Base-by-base conservation (phyloP, 2,888 invertebrate species). In the Noctua janthe region DNA sequence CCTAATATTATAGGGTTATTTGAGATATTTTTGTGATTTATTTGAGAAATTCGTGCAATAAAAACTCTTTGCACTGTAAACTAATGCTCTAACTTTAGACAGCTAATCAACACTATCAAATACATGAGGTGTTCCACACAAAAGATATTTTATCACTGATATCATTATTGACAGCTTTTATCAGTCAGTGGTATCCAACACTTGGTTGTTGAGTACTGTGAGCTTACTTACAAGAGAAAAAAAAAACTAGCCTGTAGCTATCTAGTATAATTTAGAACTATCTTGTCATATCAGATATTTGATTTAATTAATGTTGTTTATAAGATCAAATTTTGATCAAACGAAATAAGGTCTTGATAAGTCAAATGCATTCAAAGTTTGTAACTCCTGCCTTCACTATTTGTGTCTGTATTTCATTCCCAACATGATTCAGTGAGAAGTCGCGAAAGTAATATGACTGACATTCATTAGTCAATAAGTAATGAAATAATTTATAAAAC, bases 101-200 rank as follows among this genome's bases (percentile, higher is more conserved):
- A 49, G 66, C 15, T 85, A 76, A 76, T 81, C 66, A 59, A 43
- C 20, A 66, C 59, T 81, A 85, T 84, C 86, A 81, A 49, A 62
- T 79, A 73, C 73, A 81, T 74, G 77, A 81, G 69, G 35, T 75
- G 81, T 80, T 72, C 49, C 76, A 82, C 86, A 87, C 59, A 70
- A 49, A 81, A 79, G 49, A 83, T 88, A 88, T 83, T 82, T 87
- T 90, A 90, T 90, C 86, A 80, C 67, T 80, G 29, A 74, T 88
- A 89, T 86, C 89, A 80, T 29, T 47, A 81, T 84, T 90, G 89
- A 90, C 90, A 89, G 82, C 76, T 87, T 74, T 81, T 93, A 93
- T 93, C 92, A 89, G 82, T 6, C 90, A 91, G 93, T 74, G 78
- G 74, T 91, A 6, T 71, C 73, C 82, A 92, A 93, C 91, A 81